Base-by-base conservation (phyloP, 2,797 vertebrate species). In the Liasis olivaceus region DNA sequence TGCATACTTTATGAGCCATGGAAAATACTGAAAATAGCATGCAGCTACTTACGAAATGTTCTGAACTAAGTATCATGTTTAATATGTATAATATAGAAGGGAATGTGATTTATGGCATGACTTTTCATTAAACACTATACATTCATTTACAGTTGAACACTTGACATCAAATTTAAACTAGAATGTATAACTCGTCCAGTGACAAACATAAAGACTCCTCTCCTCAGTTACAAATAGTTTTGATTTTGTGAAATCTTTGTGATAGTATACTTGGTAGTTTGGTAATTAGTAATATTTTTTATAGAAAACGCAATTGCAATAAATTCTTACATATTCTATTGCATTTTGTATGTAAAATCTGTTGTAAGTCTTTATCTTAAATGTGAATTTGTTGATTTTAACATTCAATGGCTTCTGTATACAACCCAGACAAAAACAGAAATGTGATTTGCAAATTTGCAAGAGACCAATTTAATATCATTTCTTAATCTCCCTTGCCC, bases 391-490 rank as follows among this genome's bases (percentile, higher is more conserved):
- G 85, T 47, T 47, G 42, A 72, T 11, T 58, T 56, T 36, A 69
- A 91, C 22, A 62, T 20, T 26, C 84, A 91, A 5, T 22, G 42
- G 8, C 64, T 87, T 91, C 36, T 62, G 54, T 81, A 63, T 62
- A 28, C 20, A 63, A 22, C 77, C 58, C 93, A 93, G 90, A 91
- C 91, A 94, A 94, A 81, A 60, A 93, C 0, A 90, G 22, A 94
- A 86, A 58, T 60, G 66, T 94, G 90, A 95, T 88, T 69, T 86
- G 90, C 84, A 94, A 94, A 94, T 93, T 20, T 64, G 31, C 89
- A 95, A 91, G 91, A 91, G 64, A 91, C 69, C 93, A 95, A 94
- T 92, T 93, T 94, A 95, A 96, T 92, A 96, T 87, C 94, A 28
- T 63, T 0, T 0, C 69, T 94, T 90, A 58, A 93, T 92, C 47